Evolutionary conservation across 2,797 vertebrate species (phyloP), one percentile per base, ranked within the genome.

Genomic region (Buphagus erythrorhynchus): DNA sequence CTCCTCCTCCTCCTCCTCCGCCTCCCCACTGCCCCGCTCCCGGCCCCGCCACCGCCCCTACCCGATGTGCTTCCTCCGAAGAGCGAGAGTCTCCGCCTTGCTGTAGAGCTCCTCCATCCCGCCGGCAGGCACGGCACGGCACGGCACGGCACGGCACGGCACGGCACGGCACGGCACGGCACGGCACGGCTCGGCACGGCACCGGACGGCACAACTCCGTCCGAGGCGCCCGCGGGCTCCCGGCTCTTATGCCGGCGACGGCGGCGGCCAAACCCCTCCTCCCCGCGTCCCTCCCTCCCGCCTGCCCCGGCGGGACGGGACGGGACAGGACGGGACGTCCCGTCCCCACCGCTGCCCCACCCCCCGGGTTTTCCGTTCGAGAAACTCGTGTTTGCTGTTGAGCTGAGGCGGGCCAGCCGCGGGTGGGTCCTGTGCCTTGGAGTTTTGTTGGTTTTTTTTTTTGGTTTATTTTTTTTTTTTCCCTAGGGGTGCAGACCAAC

Each of bases 51-150:
- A 19, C 52, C 5, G 19, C 16, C 45, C 78, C 29, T 96, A 99
- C 99, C 99, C 99, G 59, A 99, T 98, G 95, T 99, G 98, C 95
- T 98, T 99, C 92, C 94, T 98, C 86, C 99, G 97, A 90, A 99
- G 93, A 26, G 98, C 98, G 69, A 99, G 96, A 11, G 99, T 99
- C 96, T 98, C 97, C 22, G 96, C 97, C 61, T 99, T 99, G 86
- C 98, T 98, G 43, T 99, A 97, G 35, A 88, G 95, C 77, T 98
- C 98, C 67, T 97, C 95, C 98, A 98, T 98, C 51, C 55, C 35
- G 19, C 16, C 45, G 22, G 33, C 40, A 66, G 46, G 58, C 31
- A 1, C 36, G 13, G 61, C 40, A 6, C 67, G 21, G 33, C 46
- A 15, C 59, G 16, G 57, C 55, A 5, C 24, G 55, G 43, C 52